Evolutionary conservation across 2,113 vertebrate species (phyloP).

Genomic region (Nothobranchius furzeri): DNA sequence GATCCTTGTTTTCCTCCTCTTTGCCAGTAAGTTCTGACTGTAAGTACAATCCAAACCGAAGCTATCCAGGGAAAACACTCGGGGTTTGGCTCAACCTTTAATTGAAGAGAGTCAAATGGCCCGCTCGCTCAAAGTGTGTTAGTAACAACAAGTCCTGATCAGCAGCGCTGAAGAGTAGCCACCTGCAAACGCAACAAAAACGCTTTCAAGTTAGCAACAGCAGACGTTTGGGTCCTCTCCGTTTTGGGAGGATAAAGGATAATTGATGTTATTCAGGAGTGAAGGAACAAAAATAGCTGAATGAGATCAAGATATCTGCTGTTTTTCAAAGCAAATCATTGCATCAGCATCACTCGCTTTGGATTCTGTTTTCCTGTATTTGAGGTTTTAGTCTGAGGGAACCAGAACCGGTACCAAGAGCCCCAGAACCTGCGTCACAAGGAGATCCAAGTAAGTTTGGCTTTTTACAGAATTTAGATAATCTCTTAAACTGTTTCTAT

Average conservation of each 20-base stretch:
- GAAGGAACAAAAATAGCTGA: not conserved
- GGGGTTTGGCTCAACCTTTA: slow-evolving; percentile 57
- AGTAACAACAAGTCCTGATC: slow-evolving; percentile 33
- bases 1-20: not conserved
- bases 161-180: not conserved
- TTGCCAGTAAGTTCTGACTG: slow-evolving; percentile 26
- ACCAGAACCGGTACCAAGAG: slow-evolving; percentile 77
- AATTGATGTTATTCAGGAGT: not conserved
- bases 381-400: slow-evolving; percentile 84
- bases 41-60: slow-evolving; percentile 40
- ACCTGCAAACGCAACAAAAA: slow-evolving; percentile 21
- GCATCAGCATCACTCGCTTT: too few species aligned
- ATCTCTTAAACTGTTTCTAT: not conserved
- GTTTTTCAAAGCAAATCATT: not conserved
- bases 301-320: not conserved
- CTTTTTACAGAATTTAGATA: accelerated
- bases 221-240: not conserved
- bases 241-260: slow-evolving; percentile 1
- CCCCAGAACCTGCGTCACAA: slow-evolving; percentile 77
- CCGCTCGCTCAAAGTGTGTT: slow-evolving; percentile 28
- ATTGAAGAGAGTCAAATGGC: slow-evolving; percentile 58
- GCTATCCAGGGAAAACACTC: slow-evolving; percentile 29
- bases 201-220: slow-evolving; percentile 3
- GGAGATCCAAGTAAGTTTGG: slow-evolving; percentile 89
- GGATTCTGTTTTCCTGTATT: slow-evolving; percentile 28